A percentile compares a stretch with the other conserved stretches of the same genome.
Conservation (phyloP, 2,888 invertebrate genomes). For the Darwinula stevensoni region DNA sequence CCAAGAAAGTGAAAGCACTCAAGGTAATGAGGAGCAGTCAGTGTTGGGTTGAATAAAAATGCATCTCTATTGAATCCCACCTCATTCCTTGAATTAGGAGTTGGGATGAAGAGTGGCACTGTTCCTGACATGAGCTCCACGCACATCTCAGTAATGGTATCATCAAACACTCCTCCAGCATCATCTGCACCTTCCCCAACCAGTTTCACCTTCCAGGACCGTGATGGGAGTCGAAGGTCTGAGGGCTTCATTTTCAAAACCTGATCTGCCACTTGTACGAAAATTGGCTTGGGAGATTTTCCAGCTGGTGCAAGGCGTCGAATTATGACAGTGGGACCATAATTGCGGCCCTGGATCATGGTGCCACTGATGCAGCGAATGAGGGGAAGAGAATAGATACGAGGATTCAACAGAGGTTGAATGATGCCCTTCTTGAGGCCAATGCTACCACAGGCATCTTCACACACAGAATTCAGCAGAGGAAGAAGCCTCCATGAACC, state of each 20-base stretch:
- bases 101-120: slow-evolving; percentile 26
- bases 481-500: slow-evolving; percentile 26
- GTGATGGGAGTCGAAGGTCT: slow-evolving; percentile 26
- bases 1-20: slow-evolving; percentile 22
- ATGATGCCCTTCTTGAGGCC: slow-evolving; percentile 19
- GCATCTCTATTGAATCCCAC: slow-evolving; percentile 29
- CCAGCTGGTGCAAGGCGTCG: slow-evolving; percentile 26
- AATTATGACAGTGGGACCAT: slow-evolving; percentile 31
- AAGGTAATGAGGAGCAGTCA: slow-evolving; percentile 23
- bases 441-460: neutral
- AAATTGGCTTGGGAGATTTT: slow-evolving; percentile 26
- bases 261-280: slow-evolving; percentile 26
- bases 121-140: slow-evolving; percentile 26
- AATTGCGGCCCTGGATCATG: slow-evolving; percentile 32
- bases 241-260: slow-evolving; percentile 25
- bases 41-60: slow-evolving; percentile 27
- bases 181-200: slow-evolving; percentile 35
- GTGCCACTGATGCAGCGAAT: slow-evolving; percentile 30
- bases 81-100: slow-evolving; percentile 28
- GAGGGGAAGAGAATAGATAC: slow-evolving; percentile 29
- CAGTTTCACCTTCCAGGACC: slow-evolving; percentile 34
- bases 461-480: slow-evolving; percentile 17
- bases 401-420: slow-evolving; percentile 23
- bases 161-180: slow-evolving; percentile 35
- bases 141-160: slow-evolving; percentile 35